Evolutionary conservation across 2,113 vertebrate species (phyloP).

Genomic region (Zapornia atra): DNA sequence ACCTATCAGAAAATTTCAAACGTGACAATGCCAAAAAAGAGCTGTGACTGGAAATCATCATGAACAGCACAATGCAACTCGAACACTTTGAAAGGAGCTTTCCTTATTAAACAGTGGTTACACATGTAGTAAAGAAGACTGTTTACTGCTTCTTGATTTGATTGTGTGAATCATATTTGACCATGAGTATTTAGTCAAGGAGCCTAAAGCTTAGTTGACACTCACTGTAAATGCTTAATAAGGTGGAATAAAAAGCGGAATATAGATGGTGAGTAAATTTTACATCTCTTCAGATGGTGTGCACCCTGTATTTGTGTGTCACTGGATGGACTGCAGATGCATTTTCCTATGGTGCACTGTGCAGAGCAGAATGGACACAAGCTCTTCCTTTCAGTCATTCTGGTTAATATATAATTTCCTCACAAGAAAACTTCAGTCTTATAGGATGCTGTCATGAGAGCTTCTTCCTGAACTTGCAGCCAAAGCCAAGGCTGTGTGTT

Average conservation of each 20-base stretch:
- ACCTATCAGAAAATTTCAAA: not conserved
- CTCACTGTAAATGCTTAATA: constrained; percentile 55
- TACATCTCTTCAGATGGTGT: not conserved
- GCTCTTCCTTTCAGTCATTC: not conserved
- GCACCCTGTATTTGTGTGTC: not conserved
- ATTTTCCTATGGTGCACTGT: not conserved
- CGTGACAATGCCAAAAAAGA: not conserved
- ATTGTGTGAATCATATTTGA: not conserved
- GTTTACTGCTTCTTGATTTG: not conserved
- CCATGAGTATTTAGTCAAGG: not conserved
- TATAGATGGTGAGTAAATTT: not conserved
- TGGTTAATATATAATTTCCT: not conserved
- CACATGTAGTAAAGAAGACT: not conserved
- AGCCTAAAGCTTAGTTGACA: not conserved
- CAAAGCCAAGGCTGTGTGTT: not conserved
- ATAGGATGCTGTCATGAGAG: not conserved
- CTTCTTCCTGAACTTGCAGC: not conserved
- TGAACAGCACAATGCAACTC: not conserved
- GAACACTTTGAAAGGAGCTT: not conserved
- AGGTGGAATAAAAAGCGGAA: not conserved
- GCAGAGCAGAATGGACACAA: not conserved
- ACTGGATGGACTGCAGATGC: not conserved
- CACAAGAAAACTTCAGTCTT: not conserved
- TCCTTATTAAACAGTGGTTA: not conserved
- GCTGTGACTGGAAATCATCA: not conserved